Evolutionary conservation across 2,113 vertebrate species (phyloP).

Genomic region (Peromyscus polionotus): DNA sequence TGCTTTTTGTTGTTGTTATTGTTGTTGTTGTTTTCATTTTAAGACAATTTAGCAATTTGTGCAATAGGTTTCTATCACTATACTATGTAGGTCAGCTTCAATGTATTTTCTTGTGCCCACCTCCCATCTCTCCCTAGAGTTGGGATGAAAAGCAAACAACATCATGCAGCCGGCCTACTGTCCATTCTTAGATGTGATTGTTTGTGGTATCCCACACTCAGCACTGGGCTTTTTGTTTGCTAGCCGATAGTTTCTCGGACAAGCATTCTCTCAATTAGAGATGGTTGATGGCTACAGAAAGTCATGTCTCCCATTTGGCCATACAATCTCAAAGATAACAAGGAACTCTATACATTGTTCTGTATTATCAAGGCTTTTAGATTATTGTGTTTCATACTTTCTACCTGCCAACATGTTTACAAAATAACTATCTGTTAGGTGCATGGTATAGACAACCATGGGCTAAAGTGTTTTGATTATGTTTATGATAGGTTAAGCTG

Average conservation of each 20-base stretch:
- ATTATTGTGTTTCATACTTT: background rate
- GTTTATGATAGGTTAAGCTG: background rate
- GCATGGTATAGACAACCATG: background rate
- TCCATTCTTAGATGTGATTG: background rate
- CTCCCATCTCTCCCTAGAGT: background rate
- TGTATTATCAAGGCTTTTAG: no score
- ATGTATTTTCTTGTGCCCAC: background rate
- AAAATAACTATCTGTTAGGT: background rate
- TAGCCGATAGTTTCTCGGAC: background rate
- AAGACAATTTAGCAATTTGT: no score
- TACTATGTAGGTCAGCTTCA: background rate
- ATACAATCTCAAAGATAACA: background rate
- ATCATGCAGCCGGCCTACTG: background rate
- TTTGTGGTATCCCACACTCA: background rate
- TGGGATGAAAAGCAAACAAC: background rate
- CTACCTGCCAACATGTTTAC: background rate
- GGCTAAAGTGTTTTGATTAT: background rate
- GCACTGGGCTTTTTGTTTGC: background rate
- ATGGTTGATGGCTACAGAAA: background rate
- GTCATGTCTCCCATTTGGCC: background rate
- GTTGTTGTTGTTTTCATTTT: no score
- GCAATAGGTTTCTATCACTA: background rate
- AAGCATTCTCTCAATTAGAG: background rate
- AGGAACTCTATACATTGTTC: no score
- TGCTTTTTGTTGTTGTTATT: no score